A percentile compares a stretch with the other conserved stretches of the same genome.
phyloP scores from a whole-genome alignment of 2,113 vertebrate genomes.

The Rhynchopsitta pachyrhyncha region DNA sequence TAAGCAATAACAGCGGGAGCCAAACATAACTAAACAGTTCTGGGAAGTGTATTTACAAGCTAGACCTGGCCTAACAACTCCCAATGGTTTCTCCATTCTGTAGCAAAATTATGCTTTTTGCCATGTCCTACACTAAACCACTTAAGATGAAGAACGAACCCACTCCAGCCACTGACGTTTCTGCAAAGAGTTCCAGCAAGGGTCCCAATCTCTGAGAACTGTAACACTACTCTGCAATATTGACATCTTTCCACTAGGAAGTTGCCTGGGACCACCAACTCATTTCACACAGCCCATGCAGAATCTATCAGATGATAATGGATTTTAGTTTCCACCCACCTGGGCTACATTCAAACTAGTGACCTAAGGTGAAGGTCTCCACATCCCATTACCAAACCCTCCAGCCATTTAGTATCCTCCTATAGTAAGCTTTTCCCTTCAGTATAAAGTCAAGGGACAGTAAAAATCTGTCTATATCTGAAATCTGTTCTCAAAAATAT shows the following conservation, averaged over 20 bases:
- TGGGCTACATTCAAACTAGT: conserved; percentile 51
- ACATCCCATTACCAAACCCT: conserved; percentile 52
- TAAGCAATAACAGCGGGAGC: neutral
- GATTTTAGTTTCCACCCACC: conserved; percentile 61
- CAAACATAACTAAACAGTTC: neutral
- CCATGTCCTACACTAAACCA: neutral
- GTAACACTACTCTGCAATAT: neutral
- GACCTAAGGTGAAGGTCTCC: conserved; percentile 70
- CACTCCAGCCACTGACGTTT: neutral
- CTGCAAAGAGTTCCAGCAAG: neutral
- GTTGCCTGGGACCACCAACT: conserved; percentile 33
- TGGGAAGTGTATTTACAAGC: neutral
- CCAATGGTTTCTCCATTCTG: neutral
- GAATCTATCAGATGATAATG: conserved; percentile 56
- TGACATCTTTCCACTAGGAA: neutral
- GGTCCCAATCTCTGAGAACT: neutral
- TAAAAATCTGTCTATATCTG: neutral
- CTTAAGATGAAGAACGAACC: neutral
- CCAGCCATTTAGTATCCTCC: conserved; percentile 3
- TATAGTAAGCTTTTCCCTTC: neutral
- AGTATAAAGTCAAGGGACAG: conserved; percentile 9
- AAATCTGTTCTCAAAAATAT: conserved; percentile 24
- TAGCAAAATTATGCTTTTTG: neutral
- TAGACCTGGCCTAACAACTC: neutral
- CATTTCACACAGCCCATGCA: conserved; percentile 57